These are phyloP conservation scores for Saguinus midas DNA, from an alignment of 2,113 vertebrate genomes.

Conservation along the genomic window DNA sequence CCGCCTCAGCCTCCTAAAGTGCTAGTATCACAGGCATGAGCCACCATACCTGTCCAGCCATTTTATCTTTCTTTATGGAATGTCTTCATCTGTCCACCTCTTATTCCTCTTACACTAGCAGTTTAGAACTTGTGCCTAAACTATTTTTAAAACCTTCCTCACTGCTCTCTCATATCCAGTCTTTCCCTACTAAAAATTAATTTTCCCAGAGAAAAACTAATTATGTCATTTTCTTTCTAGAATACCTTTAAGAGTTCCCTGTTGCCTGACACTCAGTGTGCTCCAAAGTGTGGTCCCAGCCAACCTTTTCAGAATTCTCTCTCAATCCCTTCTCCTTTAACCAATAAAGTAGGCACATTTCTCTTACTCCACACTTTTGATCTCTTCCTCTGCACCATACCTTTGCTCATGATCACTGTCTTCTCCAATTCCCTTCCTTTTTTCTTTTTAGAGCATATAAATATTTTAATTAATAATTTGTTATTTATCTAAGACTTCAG, in stretches of 20 bases:
- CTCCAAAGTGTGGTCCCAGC: background rate
- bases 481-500: background rate
- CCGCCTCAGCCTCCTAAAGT: no score
- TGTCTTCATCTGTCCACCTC: background rate
- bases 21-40: no score
- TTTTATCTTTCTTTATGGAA: background rate
- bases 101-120: background rate
- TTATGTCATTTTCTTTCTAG: background rate
- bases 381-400: background rate
- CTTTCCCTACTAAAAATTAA: background rate
- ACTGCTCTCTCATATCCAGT: background rate
- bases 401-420: background rate
- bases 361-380: background rate
- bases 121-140: background rate
- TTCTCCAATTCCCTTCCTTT: background rate
- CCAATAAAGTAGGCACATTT: background rate
- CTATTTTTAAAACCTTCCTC: background rate
- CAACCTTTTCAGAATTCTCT: background rate
- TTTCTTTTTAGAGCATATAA: background rate
- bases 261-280: background rate
- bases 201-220: background rate
- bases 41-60: background rate
- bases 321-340: background rate
- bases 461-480: background rate
- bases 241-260: background rate